Percentiles rank a stretch among this genome's conserved stretches.
Conservation (phyloP, 2,888 invertebrate genomes). For the Nymphalis urticae region DNA sequence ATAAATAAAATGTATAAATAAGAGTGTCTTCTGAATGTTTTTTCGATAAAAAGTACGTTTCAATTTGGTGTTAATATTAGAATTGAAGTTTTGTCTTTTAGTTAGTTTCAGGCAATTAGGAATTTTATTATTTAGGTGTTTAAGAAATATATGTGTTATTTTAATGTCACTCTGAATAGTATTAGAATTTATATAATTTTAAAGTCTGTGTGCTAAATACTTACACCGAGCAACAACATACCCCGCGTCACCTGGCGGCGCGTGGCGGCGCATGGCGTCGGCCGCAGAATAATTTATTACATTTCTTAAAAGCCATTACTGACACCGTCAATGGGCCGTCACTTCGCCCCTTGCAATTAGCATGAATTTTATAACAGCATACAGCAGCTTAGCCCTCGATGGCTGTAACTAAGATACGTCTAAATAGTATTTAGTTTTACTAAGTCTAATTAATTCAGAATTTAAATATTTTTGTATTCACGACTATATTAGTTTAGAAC, state of each 20-base stretch:
- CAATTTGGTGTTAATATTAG: too few relatives aligned
- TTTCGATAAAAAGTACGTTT: too few relatives aligned
- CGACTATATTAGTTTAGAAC: too few relatives aligned
- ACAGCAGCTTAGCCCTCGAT: not conserved
- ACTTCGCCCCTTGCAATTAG: slow-evolving; percentile 68
- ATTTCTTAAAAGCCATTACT: slow-evolving; percentile 81
- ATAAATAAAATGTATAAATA: too few relatives aligned
- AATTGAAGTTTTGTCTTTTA: too few relatives aligned
- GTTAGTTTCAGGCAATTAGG: too few relatives aligned
- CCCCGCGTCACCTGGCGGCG: slow-evolving; percentile 69
- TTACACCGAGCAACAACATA: slow-evolving; percentile 48
- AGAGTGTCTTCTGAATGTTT: too few relatives aligned
- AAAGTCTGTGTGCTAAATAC: slow-evolving; percentile 23
- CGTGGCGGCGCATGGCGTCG: slow-evolving; percentile 49
- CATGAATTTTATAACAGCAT: slow-evolving; percentile 60
- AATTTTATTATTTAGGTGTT: too few relatives aligned
- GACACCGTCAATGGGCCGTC: slow-evolving; percentile 73
- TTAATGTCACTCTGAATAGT: too few relatives aligned
- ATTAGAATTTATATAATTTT: not conserved
- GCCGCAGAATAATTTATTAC: slow-evolving; percentile 77
- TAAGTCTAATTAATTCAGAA: not conserved
- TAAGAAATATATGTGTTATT: too few relatives aligned
- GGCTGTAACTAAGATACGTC: not conserved
- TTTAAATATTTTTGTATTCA: not conserved
- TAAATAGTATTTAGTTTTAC: not conserved